Base-by-base conservation (phyloP, 2,113 vertebrate genomes). In the Cyanocitta stelleri region DNA sequence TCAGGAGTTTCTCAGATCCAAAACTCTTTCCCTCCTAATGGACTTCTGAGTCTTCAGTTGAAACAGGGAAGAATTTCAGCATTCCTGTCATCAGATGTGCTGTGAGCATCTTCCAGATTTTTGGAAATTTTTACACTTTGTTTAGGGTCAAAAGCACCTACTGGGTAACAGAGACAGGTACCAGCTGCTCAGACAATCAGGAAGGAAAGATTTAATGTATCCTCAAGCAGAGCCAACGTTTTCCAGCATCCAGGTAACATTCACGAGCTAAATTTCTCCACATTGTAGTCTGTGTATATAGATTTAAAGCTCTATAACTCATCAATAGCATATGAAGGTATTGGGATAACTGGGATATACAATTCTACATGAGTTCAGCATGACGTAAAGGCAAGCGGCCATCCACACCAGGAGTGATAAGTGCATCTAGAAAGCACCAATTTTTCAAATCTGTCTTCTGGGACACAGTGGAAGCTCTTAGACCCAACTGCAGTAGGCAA, bases 391-490 rank as follows among this genome's bases (percentile, higher is more conserved):
- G 43, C 22, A 81, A 74, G 29, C 20, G 21, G 78, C 20, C 24
- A 81, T 11, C 6, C 37, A 6, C 21, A 54, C 0, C 30, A 43
- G 6, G 9, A 72, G 61, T 44, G 1, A 1, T 27, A 64, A 62
- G 21, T 5, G 13, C 16, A 59, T 21, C 21, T 48, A 43, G 44
- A 74, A 81, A 68, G 68, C 22, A 54, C 2, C 6, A 2, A 4
- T 52, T 76, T 54, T 79, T 68, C 63, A 58, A 49, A 46, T 29
- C 33, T 23, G 11, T 46, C 55, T 73, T 61, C 19, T 8, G n/a
- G 33, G 35, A 81, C 23, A 54, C 13, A 1, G 3, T 27, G 23
- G 20, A 59, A 81, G 69, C 44, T 71, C 61, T 17, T 33, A 78
- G 46, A 71, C 7, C 16, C 44, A 82, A 17, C 11, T 29, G 30